Evolutionary conservation across 2,113 vertebrate genomes (phyloP).

Genomic region (Numida meleagris): DNA sequence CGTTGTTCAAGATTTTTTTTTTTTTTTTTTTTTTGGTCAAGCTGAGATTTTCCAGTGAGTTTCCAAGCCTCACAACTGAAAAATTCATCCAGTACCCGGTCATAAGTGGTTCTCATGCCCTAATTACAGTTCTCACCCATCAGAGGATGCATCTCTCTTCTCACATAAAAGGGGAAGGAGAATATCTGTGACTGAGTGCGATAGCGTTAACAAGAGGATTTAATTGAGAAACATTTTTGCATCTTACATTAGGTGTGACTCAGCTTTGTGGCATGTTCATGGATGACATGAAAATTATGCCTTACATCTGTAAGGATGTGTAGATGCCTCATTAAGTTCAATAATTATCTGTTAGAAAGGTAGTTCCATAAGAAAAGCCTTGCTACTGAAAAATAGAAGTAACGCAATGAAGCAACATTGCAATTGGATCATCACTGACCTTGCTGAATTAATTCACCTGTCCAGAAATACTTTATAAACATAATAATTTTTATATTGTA

Average conservation of each 20-base stretch:
- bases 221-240: conserved; percentile 54
- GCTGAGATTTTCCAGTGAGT: background rate
- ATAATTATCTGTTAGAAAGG: conserved; percentile 40
- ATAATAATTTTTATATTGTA: background rate
- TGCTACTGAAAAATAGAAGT: background rate
- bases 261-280: background rate
- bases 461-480: conserved; percentile 15
- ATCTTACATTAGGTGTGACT: conserved; percentile 9
- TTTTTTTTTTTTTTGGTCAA: background rate
- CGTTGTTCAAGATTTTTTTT: background rate
- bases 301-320: conserved; percentile 27
- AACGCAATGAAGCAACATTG: background rate
- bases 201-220: conserved; percentile 37
- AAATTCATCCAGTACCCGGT: background rate
- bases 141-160: background rate
- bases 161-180: background rate
- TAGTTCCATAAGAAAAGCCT: background rate
- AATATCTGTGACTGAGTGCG: background rate
- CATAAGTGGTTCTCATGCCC: background rate
- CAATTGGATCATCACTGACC: background rate
- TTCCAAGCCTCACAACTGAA: background rate
- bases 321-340: conserved; percentile 53
- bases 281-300: conserved; percentile 52
- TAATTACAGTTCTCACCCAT: conserved; percentile 29
- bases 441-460: background rate